Base-by-base conservation (phyloP, 2,888 invertebrate genomes). In the Apodemia duryi region DNA sequence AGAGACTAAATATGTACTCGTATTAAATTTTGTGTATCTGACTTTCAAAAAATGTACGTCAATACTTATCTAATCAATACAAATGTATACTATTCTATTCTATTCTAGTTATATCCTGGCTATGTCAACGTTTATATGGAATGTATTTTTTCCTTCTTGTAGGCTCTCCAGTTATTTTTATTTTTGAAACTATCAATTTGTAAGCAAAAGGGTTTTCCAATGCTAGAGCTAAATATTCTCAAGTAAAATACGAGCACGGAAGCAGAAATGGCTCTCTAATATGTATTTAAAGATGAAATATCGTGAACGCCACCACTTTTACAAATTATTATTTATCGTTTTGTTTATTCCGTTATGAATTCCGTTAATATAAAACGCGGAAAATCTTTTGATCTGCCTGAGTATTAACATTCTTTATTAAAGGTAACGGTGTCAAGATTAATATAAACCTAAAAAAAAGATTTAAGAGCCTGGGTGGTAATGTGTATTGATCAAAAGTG, bases 261-360 rank as follows among this genome's bases (percentile, higher is more conserved):
- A 54, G 29, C n/a, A 11, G 10, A 29, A 54, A 29, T 29, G 28
- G n/a, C 46, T 49, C 46, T 1, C 46, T 54, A 29, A 29, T 54
- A 29, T 29, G 29, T 29, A 54, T 54, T 54, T 54, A 54, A 29
- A 29, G 54, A 54, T 54, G 11, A 54, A 54, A 54, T 54, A 54
- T 29, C 21, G 10, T 54, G 54, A 54, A 29, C 28, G 54, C 54
- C 5, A 1, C 29, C 29, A 54, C 54, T 21, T 29, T 5, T 54
- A 54, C 2, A 28, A 54, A 29, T 54, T 28, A 54, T 29, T 54
- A 54, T 28, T 54, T 54, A 54, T 54, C 54, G 28, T 28, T 28
- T 29, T 28, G 54, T 54, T 54, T 54, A 54, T 54, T 29, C 11
- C 54, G 2, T 54, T 54, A 29, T 29, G 54, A 9, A n/a, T 49